A percentile compares a stretch with the other conserved stretches of the same genome.
These are phyloP conservation scores for Diachrysia chrysitis DNA, from an alignment of 2,888 invertebrate genomes.

Conservation along the genomic window DNA sequence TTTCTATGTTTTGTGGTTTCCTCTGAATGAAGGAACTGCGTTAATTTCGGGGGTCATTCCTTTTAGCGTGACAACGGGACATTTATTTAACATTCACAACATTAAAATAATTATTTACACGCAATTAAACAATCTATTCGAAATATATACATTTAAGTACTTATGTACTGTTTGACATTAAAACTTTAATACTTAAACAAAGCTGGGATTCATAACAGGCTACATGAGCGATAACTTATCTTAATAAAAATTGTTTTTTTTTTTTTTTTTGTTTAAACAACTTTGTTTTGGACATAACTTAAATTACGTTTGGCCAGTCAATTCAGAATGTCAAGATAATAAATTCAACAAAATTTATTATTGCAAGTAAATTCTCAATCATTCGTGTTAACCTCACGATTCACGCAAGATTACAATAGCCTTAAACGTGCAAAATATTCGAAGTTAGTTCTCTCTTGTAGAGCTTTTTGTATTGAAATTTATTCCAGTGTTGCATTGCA, in stretches of 20 bases:
- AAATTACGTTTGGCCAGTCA: no score
- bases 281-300: not conserved
- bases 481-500: conserved; percentile 78
- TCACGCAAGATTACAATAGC: conserved; percentile 27
- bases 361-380: conserved; percentile 23
- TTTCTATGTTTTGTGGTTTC: conserved; percentile 34
- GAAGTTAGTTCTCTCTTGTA: conserved; percentile 50
- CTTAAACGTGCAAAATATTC: conserved; percentile 49
- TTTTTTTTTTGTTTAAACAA: not conserved
- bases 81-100: conserved; percentile 41
- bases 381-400: conserved; percentile 25
- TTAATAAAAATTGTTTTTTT: not conserved
- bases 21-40: conserved; percentile 32
- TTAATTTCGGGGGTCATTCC: conserved; percentile 43
- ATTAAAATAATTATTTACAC: conserved; percentile 35
- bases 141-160: conserved; percentile 9
- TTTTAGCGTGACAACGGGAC: conserved; percentile 55
- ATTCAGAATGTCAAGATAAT: not conserved
- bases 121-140: conserved; percentile 45
- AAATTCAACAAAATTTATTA: conserved; percentile 15
- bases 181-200: not conserved
- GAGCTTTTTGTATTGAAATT: conserved; percentile 70
- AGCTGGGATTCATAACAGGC: not conserved
- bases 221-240: not conserved
- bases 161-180: not conserved